Evolutionary conservation across 2,888 invertebrate species (phyloP).

Genomic region (Melieria crassipennis): DNA sequence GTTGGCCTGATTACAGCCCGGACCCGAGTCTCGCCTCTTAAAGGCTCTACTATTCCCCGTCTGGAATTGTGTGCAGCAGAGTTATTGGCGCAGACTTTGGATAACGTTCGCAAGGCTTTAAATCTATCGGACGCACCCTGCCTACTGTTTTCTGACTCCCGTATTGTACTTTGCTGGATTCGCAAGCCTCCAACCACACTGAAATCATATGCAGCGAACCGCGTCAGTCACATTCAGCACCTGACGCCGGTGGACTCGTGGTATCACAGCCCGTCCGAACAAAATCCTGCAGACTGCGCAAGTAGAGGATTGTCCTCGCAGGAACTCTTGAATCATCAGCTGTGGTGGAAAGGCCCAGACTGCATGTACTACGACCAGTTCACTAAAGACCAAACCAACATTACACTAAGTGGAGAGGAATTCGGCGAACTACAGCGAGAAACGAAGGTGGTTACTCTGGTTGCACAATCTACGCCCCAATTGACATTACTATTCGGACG

Average conservation of each 20-base stretch:
- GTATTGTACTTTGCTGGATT: constrained; percentile 10
- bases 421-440: too few relatives aligned
- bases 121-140: not conserved
- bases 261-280: not conserved
- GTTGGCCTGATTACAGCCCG: not conserved
- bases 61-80: constrained; percentile 13
- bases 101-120: not conserved
- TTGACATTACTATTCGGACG: too few relatives aligned
- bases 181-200: not conserved
- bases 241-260: constrained; percentile 1
- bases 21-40: not conserved
- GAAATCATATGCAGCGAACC: constrained; percentile 16
- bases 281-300: constrained; percentile 16
- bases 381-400: too few relatives aligned
- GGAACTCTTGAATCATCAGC: not conserved
- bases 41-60: constrained; percentile 12
- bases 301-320: not conserved
- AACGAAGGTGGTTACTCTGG: too few relatives aligned
- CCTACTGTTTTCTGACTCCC: constrained; percentile 2
- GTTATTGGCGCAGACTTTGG: not conserved
- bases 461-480: too few relatives aligned
- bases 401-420: too few relatives aligned
- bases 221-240: constrained; percentile 26
- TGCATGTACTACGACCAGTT: too few relatives aligned
- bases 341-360: not conserved